These are phyloP conservation scores for Crambe crambe DNA, from an alignment of 37 sponge, comb jelly and placozoan species.

Conservation along the genomic window DNA sequence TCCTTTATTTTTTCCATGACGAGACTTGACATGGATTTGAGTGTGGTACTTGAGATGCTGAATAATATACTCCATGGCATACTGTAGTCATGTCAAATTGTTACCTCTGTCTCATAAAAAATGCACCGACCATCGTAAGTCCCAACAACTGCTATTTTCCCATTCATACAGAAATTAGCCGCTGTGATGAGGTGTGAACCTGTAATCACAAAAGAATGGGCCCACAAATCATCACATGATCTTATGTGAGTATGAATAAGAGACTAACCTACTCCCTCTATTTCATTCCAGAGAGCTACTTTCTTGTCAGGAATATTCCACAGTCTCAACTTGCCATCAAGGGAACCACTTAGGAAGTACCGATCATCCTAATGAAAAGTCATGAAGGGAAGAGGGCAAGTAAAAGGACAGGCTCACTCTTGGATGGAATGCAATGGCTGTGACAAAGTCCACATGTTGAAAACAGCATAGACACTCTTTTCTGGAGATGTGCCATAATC, in stretches of 20 bases:
- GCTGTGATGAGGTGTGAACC: slow-evolving; percentile 91
- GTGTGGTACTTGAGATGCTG: slow-evolving; percentile 97
- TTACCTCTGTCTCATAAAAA: slow-evolving; percentile 94
- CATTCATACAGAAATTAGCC: slow-evolving; percentile 92
- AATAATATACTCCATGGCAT: slow-evolving; percentile 10
- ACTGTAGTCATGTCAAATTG: not conserved
- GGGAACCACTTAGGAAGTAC: slow-evolving; percentile 93
- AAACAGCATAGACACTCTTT: slow-evolving; percentile 94
- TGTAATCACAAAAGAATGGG: not conserved
- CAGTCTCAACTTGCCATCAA: slow-evolving; percentile 91
- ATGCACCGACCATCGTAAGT: slow-evolving; percentile 97
- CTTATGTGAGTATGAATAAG: not conserved
- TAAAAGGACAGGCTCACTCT: slow-evolving; percentile 46
- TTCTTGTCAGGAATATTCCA: slow-evolving; percentile 98
- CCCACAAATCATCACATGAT: not conserved
- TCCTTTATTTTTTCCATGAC: slow-evolving; percentile 91
- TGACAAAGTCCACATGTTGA: slow-evolving; percentile 94
- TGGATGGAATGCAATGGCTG: slow-evolving; percentile 95
- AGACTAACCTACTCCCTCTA: slow-evolving; percentile 83
- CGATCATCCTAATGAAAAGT: slow-evolving; percentile 81
- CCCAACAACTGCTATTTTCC: slow-evolving; percentile 88
- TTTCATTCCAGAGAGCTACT: slow-evolving; percentile 96
- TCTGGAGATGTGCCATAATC: slow-evolving; percentile 93
- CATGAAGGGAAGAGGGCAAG: not conserved
- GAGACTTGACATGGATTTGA: slow-evolving; percentile 90